Evolutionary conservation across 1,140 invertebrate genomes (phyloP), one percentile per base, ranked within the genome.

Genomic region (Sweltsa coloradensis): DNA sequence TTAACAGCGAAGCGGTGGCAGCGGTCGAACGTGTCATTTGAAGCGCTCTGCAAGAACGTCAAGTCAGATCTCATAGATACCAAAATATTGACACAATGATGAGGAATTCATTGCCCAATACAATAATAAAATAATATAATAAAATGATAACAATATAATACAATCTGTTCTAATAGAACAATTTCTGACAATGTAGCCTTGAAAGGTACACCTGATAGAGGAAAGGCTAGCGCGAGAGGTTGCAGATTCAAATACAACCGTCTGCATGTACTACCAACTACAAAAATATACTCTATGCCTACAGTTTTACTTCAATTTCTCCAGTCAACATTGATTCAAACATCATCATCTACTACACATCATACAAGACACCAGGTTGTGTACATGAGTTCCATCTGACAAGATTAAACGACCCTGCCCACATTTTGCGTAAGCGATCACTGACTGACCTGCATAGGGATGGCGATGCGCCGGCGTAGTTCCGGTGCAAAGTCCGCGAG

Each of bases 1-100:
- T 89, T 78, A 11, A 85, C 66, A 24, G 74, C 70, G 58, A 83
- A 87, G 29, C 79, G 68, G 29, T 55, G 66, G 54, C 81, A 83
- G 53, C 76, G 76, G 53, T 72, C 75, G 54, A 68, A 79, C 25
- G 64, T 65, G 47, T 59, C 60, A 42, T 70, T 70, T 46, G 57
- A 55, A 26, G 60, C 59, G 61, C 67, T 55, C 58, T 59, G 52
- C 49, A 50, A 47, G 49, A 45, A 47, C 53, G 49, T 52, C 53
- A 52, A 43, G 48, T 39, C 22, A 21, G 9, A 13, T 40, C 9
- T 31, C n/a, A 9, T 47, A n/a, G 24, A 49, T n/a, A n/a, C n/a
- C n/a, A n/a, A n/a, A n/a, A n/a, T n/a, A n/a, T n/a, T n/a, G n/a
- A n/a, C n/a, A n/a, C n/a, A n/a, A n/a, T n/a, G n/a, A n/a, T n/a